phyloP scores from a whole-genome alignment of 2,888 invertebrate genomes.

The Ctena decussata region DNA sequence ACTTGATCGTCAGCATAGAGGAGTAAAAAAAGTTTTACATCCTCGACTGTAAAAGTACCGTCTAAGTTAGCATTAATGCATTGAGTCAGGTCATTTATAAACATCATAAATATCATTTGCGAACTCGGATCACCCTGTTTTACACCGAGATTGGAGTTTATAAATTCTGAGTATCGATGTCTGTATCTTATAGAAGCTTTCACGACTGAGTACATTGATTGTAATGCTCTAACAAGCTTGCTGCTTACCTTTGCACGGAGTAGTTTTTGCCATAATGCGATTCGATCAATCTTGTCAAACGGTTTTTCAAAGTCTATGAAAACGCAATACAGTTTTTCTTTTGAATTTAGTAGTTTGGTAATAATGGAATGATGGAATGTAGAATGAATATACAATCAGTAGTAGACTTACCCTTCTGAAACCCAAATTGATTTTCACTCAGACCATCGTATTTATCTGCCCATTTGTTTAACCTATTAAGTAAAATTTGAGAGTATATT shows the following conservation, averaged over 20 bases:
- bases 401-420: background rate
- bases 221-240: background rate
- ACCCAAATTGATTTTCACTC: background rate
- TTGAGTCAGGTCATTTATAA: no score
- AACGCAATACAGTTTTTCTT: background rate
- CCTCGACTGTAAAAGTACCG: background rate
- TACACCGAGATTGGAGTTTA: background rate
- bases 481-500: background rate
- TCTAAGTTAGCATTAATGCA: no score
- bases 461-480: conserved; percentile 9
- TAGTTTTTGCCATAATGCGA: background rate
- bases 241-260: no score
- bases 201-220: background rate
- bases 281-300: background rate
- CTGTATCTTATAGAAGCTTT: background rate
- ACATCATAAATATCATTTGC: background rate
- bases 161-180: background rate
- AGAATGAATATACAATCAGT: background rate
- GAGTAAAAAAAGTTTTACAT: background rate
- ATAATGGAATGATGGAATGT: background rate
- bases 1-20: background rate
- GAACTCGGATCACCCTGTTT: background rate
- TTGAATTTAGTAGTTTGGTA: background rate
- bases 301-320: no score
- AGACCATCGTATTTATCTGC: background rate